Evolutionary conservation across 1,140 invertebrate species (phyloP).

Genomic region (Drosophila oshimai): DNA sequence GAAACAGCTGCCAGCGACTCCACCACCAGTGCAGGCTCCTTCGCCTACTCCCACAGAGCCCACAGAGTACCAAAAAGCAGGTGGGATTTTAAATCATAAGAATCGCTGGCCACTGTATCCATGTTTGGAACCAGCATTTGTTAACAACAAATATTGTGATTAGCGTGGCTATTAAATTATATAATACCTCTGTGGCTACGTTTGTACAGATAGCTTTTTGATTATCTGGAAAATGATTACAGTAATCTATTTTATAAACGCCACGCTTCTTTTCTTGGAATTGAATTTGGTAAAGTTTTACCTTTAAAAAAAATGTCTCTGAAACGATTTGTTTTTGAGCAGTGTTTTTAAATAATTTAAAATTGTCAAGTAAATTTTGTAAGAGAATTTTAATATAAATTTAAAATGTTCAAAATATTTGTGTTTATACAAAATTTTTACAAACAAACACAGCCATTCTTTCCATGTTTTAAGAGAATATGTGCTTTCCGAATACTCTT

Average conservation of each 20-base stretch:
- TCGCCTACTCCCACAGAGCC: constrained; percentile 57
- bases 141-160: neutral
- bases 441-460: too few species aligned
- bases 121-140: neutral
- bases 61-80: constrained; percentile 44
- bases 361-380: too few species aligned
- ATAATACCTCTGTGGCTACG: neutral
- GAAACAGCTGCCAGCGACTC: constrained; percentile 1
- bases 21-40: constrained; percentile 8
- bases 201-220: neutral
- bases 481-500: too few species aligned
- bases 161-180: constrained; percentile 11
- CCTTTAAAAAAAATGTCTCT: neutral
- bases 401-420: too few species aligned
- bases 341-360: too few species aligned
- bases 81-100: constrained; percentile 10
- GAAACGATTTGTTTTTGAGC: too few species aligned
- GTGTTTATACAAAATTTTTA: too few species aligned
- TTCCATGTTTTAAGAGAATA: too few species aligned
- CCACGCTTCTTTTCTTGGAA: neutral
- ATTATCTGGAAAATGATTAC: neutral
- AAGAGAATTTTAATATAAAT: too few species aligned
- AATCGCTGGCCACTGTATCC: neutral
- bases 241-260: neutral
- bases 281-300: neutral